Base-by-base conservation (phyloP, 2,888 invertebrate species). In the Lasioglossum pauxillum region DNA sequence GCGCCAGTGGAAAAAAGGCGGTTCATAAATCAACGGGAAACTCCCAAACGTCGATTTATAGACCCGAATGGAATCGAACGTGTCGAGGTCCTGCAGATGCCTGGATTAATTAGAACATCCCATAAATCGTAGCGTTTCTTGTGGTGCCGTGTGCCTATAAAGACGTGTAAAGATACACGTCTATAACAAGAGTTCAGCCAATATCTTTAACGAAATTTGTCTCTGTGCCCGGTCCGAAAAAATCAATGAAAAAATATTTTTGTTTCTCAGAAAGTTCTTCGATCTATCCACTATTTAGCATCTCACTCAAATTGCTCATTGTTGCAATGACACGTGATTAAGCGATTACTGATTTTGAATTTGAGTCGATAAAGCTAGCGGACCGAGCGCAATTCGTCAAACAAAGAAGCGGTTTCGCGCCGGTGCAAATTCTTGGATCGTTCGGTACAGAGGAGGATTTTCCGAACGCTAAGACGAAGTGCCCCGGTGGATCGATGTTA, bases 11-110 rank as follows among this genome's bases (percentile, higher is more conserved):
- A 4, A n/a, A 31, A 38, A 46, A 76, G 64, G 38, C 80, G 79
- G 83, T 83, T 84, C 82, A 85, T 88, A 89, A 87, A 91, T 91
- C 89, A 86, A 77, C 75, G 82, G 72, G 53, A 64, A 80, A 67
- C 81, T 79, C 74, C 71, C 82, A 78, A 80, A 74, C 85, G 75
- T 53, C 76, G 74, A 82, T 88, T 86, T 71, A 79, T 35, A 73
- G 41, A 41, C 14, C 38, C 38, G 71, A 41, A 41, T n/a, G 64
- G 31, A 10, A 41, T 23, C 71, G 5, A 69, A 82, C 73, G 49
- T 14, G 31, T 57, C 44, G 16, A 41, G 49, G 57, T 60, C 27
- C 44, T 16, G 41, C 73, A 76, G 72, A 85, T 82, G 84, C 82
- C 83, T 78, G 60, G 78, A 53, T 84, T 81, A 85, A 87, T 90